A percentile compares a stretch with the other conserved stretches of the same genome.
These are phyloP conservation scores for Tupaia chinensis DNA, from an alignment of 2,113 vertebrate genomes.

Conservation along the genomic window DNA sequence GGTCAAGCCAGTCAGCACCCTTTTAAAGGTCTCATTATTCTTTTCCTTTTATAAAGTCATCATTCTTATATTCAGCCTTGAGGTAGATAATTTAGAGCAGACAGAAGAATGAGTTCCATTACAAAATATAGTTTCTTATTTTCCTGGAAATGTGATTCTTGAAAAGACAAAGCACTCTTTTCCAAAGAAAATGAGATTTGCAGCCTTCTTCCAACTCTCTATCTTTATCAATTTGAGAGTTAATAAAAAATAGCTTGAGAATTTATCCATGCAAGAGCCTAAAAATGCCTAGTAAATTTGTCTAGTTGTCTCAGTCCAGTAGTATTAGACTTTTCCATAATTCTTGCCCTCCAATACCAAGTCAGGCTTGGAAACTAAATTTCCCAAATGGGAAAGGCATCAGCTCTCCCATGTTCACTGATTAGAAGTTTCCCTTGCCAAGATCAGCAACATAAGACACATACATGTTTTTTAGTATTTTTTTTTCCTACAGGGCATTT, in stretches of 20 bases:
- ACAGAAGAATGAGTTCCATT: conserved; percentile 72
- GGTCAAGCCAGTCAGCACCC: background rate
- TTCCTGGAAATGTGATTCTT: conserved; percentile 77
- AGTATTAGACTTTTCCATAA: background rate
- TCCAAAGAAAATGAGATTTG: conserved; percentile 78
- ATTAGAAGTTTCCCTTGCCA: conserved; percentile 10
- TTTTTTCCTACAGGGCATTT: no score
- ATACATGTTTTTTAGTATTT: no score
- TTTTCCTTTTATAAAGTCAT: conserved; percentile 50
- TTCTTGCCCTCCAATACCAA: conserved; percentile 21
- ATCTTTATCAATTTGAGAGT: conserved; percentile 62
- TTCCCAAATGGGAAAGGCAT: conserved; percentile 41
- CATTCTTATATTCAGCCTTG: conserved; percentile 51
- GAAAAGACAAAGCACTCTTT: conserved; percentile 74
- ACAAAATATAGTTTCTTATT: conserved; percentile 66
- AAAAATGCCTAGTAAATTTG: background rate
- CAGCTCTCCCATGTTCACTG: background rate
- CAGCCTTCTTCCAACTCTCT: conserved; percentile 31
- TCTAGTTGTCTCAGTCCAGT: background rate
- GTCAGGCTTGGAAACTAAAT: conserved; percentile 5
- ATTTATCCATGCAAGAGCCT: background rate
- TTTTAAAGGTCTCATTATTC: conserved; percentile 31
- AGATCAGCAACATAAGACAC: background rate
- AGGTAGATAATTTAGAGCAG: conserved; percentile 61
- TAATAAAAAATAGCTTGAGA: conserved; percentile 64